Base-by-base conservation (phyloP, 2,888 invertebrate genomes). In the Cerastis leucographa region DNA sequence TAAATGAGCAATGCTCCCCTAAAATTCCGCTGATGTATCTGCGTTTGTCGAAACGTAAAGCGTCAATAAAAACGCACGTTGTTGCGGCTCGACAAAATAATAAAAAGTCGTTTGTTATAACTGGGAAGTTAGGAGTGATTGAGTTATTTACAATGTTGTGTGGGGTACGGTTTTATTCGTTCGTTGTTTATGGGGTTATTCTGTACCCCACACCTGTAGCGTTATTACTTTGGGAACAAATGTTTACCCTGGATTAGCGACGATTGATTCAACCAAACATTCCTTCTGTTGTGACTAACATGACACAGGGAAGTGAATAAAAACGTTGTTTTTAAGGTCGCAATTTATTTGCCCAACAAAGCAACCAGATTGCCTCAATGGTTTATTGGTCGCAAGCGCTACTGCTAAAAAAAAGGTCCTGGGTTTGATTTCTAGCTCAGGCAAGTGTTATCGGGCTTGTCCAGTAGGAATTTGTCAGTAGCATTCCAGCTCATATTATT, bases 1-100 rank as follows among this genome's bases (percentile, higher is more conserved):
- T 90, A 93, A 93, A 90, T 89, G 89, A 90, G 90, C 87, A 90
- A 91, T 90, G 78, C 77, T 71, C 77, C 79, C 75, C 86, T 90
- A 90, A 92, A 92, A 81, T 71, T 75, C 62, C 46, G 70, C 76
- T 80, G 82, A 88, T 85, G 80, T 78, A 85, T 81, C 81, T 51
- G 78, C 78, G 86, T 79, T 81, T 85, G 76, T 77, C 76, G 71
- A 59, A 73, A 78, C 76, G 69, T 51, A 74, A 68, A 44, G 54
- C 71, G 74, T 72, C 71, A 81, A 77, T 89, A 87, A 89, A 87
- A 89, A 88, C 83, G 78, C 80, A 77, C 56, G 68, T 49, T 78
- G 69, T 54, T 61, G 76, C 80, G 56, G 56, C 62, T 75, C 72
- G 66, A 82, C 77, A 74, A 71, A 75, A 87, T 83, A 85, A 86